A percentile compares a stretch with the other conserved stretches of the same genome.
phyloP scores from a whole-genome alignment of 2,888 invertebrate species.

The Oscheius sp. region DNA sequence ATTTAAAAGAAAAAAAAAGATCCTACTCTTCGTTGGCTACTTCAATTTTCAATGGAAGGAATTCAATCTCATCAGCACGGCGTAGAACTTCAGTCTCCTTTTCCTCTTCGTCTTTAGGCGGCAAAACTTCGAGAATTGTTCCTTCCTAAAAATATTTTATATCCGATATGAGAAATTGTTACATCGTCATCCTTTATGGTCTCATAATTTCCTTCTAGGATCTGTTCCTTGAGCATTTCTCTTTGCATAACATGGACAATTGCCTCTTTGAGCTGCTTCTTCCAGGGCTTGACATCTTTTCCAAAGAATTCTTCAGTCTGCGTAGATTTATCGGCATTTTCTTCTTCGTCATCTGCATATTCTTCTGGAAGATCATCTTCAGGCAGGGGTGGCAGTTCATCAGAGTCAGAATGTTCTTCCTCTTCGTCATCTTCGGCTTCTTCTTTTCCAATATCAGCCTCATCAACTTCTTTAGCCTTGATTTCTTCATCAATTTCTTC shows the following conservation, averaged over 20 bases:
- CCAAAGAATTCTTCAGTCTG: not conserved
- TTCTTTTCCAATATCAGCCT: slow-evolving; percentile 16
- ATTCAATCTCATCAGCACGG: slow-evolving; percentile 2
- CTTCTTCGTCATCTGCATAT: not conserved
- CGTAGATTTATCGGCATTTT: not conserved
- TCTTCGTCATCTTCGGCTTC: not conserved
- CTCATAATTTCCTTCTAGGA: not conserved
- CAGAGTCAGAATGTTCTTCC: not conserved
- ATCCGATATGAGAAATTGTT: not conserved
- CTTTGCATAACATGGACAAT: not conserved
- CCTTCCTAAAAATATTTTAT: not conserved
- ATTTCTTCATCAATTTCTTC: slow-evolving; percentile 12
- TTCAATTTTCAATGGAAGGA: slow-evolving; percentile 15
- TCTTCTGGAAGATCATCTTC: not conserved
- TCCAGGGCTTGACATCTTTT: not conserved
- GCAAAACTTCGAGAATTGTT: not conserved
- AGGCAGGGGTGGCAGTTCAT: slow-evolving; percentile 10
- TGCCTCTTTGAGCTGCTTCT: not conserved
- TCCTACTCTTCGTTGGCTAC: slow-evolving; percentile 18
- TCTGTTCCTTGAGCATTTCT: slow-evolving; percentile 17
- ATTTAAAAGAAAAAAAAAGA: not conserved
- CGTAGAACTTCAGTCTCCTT: not conserved
- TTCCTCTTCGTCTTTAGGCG: not conserved
- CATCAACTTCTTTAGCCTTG: slow-evolving; percentile 12
- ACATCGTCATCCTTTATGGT: slow-evolving; percentile 3